Evolutionary conservation across 2,797 vertebrate species (phyloP).

Genomic region (Chrysolophus pictus): DNA sequence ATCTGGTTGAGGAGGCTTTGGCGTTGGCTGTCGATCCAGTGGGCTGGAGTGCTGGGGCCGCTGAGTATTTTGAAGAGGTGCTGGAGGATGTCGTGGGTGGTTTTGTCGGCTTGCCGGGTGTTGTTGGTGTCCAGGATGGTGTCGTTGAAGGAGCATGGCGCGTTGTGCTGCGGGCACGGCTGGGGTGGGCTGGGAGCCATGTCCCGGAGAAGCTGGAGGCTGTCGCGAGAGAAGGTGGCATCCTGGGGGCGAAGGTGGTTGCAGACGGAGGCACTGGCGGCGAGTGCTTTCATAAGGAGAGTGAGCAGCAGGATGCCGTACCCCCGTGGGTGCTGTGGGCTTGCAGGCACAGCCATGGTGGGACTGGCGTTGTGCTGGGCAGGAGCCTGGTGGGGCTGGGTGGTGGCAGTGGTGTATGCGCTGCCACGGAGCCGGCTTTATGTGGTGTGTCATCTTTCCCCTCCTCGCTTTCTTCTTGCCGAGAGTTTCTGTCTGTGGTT

Average conservation of each 20-base stretch:
- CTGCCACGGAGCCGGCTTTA: fast-evolving
- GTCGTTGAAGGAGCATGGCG: neutral
- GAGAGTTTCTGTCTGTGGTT: neutral
- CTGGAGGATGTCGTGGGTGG: neutral
- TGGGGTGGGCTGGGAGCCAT: fast-evolving
- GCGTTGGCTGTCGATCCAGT: neutral
- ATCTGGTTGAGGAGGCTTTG: no score
- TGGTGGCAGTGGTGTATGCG: fast-evolving
- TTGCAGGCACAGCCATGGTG: neutral
- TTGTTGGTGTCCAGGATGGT: neutral
- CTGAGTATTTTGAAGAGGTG: neutral
- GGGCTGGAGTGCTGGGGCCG: fast-evolving
- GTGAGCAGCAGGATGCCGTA: neutral
- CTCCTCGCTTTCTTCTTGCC: neutral
- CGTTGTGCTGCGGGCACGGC: neutral
- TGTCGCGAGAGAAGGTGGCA: neutral
- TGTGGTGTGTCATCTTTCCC: neutral
- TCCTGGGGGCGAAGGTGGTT: fast-evolving
- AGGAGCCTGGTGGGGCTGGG: neutral
- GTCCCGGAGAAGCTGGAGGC: neutral
- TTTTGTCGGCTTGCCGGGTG: neutral
- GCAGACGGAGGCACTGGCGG: neutral
- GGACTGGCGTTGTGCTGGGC: neutral
- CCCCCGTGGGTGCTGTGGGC: fast-evolving
- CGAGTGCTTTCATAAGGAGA: neutral